Conservation (phyloP, 1,140 invertebrate species). For the Caenorhabditis latens region DNA sequence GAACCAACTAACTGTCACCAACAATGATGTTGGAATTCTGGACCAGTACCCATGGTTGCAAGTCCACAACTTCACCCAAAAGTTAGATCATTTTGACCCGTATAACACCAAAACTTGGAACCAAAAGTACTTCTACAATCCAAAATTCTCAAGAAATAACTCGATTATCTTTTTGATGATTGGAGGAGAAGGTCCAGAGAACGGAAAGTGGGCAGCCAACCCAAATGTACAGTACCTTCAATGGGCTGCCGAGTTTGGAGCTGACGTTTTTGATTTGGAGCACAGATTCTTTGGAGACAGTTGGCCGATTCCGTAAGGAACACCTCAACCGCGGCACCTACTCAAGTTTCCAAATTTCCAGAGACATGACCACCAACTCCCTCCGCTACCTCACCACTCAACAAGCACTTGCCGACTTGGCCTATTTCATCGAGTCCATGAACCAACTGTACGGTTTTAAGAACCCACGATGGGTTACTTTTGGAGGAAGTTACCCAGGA, state of each 20-base stretch:
- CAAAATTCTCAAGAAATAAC: slow-evolving; percentile 69
- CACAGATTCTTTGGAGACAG: slow-evolving; percentile 94
- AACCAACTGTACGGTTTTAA: slow-evolving; percentile 65
- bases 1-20: background rate
- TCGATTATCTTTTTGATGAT: slow-evolving; percentile 66
- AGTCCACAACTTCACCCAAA: slow-evolving; percentile 54
- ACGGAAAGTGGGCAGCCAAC: slow-evolving; percentile 43
- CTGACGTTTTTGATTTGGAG: slow-evolving; percentile 88
- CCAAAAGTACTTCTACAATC: slow-evolving; percentile 82
- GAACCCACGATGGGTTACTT: slow-evolving; percentile 87
- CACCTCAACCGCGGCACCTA: background rate
- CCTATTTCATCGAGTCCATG: slow-evolving; percentile 69
- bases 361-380: slow-evolving; percentile 68
- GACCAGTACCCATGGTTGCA: slow-evolving; percentile 36
- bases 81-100: slow-evolving; percentile 65
- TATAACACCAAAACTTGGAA: slow-evolving; percentile 62
- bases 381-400: slow-evolving; percentile 71
- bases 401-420: slow-evolving; percentile 73
- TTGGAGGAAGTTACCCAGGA: slow-evolving; percentile 91
- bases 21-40: background rate
- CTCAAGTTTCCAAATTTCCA: slow-evolving; percentile 45
- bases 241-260: slow-evolving; percentile 86
- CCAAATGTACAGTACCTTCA: slow-evolving; percentile 81
- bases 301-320: slow-evolving; percentile 83
- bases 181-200: slow-evolving; percentile 66